Evolutionary conservation across 2,888 invertebrate species (phyloP), one percentile per base, ranked within the genome.

Genomic region (Rhabditoides inermis): DNA sequence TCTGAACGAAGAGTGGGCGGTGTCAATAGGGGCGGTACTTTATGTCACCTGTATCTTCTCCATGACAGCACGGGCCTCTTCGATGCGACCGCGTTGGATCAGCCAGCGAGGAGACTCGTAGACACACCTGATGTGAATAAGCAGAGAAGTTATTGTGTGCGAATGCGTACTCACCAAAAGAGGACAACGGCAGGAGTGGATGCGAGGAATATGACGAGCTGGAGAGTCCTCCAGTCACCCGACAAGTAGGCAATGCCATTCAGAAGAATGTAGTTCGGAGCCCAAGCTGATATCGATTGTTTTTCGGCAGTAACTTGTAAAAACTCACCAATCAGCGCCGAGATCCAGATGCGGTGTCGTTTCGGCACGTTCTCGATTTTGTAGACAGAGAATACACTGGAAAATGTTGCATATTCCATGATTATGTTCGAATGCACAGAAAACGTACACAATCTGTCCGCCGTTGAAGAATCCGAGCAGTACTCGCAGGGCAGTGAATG

Each of bases 331-430:
- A 73, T 66, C 36, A 73, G 55, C 2, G 69, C 67, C 6, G 65
- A 56, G 27, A 73, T 64, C 63, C 66, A 65, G 48, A 73, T 68
- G 7, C 73, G 64, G 56, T 73, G 65, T 30, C 65, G 61, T 18
- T 67, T 65, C 10, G 72, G 72, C 7, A 71, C 55, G 47, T 72
- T 69, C 45, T 73, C 73, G 44, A 70, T 69, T 46, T 61, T 55
- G 51, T 64, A 70, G 5, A 69, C 70, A 18, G 60, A 54, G 44
- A 60, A 63, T 4, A 64, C 65, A 32, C 69, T 61, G 30, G 46
- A 58, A 48, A n/a, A n/a, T n/a, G n/a, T n/a, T n/a, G n/a, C n/a
- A n/a, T n/a, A n/a, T n/a, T n/a, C n/a, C n/a, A n/a, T n/a, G n/a
- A n/a, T n/a, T n/a, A n/a, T n/a, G n/a, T n/a, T n/a, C n/a, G n/a